Evolutionary conservation across 2,113 vertebrate genomes (phyloP).

Genomic region (Megaceryle torquata): DNA sequence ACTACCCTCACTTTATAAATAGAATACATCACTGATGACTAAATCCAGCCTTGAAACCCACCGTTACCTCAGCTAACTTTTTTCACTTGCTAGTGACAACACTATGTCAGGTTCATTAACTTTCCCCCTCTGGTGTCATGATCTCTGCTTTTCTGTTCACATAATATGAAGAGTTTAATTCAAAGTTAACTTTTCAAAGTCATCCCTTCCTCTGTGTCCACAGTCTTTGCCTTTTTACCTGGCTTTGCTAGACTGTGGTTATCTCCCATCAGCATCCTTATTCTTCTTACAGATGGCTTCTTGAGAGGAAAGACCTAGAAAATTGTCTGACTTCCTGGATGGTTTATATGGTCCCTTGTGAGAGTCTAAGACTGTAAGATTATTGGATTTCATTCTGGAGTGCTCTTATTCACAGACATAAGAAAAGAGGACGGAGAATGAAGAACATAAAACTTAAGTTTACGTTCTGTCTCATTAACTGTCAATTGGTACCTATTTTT

Average conservation of each 20-base stretch:
- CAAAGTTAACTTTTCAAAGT: neutral
- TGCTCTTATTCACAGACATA: neutral
- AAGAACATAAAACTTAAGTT: neutral
- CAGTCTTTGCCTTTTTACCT: neutral
- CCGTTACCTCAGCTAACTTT: neutral
- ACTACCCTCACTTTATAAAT: neutral
- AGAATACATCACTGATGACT: neutral
- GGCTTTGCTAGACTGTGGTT: neutral
- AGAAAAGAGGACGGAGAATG: neutral
- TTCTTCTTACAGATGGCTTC: neutral
- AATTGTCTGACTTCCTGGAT: neutral
- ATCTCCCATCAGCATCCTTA: neutral
- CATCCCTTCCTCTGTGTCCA: neutral
- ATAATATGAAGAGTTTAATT: neutral
- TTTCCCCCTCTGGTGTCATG: neutral
- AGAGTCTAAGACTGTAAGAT: neutral
- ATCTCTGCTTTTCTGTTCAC: neutral
- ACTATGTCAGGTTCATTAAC: neutral
- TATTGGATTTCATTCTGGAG: neutral
- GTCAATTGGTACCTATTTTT: neutral
- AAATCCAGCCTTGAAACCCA: neutral
- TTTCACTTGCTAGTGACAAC: neutral
- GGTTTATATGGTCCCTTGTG: neutral
- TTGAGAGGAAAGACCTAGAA: neutral
- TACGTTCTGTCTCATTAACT: neutral